These are phyloP conservation scores for Epistrophe eligans DNA, from an alignment of 2,888 invertebrate genomes.

Conservation along the genomic window DNA sequence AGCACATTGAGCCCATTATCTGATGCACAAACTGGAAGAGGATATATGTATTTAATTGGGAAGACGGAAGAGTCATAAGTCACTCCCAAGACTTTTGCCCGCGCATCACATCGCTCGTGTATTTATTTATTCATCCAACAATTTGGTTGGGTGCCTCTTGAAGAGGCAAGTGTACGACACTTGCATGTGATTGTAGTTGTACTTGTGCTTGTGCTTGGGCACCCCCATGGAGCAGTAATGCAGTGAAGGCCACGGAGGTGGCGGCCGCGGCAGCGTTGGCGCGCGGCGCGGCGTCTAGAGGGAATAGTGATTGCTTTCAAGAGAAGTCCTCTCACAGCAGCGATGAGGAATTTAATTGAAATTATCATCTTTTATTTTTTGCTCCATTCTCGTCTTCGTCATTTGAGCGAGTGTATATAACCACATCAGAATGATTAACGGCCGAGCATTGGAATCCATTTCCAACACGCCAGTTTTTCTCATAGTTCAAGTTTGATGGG, in stretches of 20 bases:
- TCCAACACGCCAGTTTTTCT: slow-evolving; percentile 59
- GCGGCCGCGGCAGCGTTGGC: background rate
- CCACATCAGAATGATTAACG: slow-evolving; percentile 60
- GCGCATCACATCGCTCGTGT: slow-evolving; percentile 16
- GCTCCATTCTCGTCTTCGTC: slow-evolving; percentile 38
- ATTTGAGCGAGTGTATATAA: slow-evolving; percentile 6
- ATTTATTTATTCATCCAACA: slow-evolving; percentile 67
- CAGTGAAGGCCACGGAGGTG: background rate
- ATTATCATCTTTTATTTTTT: slow-evolving; percentile 29
- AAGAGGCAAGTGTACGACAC: slow-evolving; percentile 53
- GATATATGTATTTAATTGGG: slow-evolving; percentile 55
- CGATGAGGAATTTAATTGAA: slow-evolving; percentile 58
- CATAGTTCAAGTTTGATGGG: slow-evolving; percentile 42
- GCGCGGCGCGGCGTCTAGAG: background rate
- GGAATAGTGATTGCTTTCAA: background rate
- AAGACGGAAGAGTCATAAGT: slow-evolving; percentile 74
- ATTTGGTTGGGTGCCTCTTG: slow-evolving; percentile 56
- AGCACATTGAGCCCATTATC: slow-evolving; percentile 66
- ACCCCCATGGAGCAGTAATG: slow-evolving; percentile 56
- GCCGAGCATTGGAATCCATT: slow-evolving; percentile 59
- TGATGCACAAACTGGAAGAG: slow-evolving; percentile 53
- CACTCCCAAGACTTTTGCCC: slow-evolving; percentile 59
- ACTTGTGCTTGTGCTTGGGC: slow-evolving; percentile 22
- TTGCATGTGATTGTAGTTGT: slow-evolving; percentile 20
- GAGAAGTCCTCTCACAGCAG: slow-evolving; percentile 17